Evolutionary conservation across 1,140 invertebrate species (phyloP).

Genomic region (Cyclina sinensis): DNA sequence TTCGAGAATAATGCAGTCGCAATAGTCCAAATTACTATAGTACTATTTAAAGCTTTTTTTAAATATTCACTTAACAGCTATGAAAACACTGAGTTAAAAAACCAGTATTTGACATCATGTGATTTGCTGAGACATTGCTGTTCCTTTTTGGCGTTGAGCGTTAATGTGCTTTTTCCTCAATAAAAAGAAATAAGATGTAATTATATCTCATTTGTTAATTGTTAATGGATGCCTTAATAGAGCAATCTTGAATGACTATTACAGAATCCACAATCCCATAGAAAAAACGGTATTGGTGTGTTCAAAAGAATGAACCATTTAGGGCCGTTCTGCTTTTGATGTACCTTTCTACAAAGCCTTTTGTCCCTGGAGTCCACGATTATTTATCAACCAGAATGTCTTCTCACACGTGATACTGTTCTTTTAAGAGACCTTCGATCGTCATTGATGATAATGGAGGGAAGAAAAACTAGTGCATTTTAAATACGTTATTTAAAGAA

Average conservation of each 20-base stretch:
- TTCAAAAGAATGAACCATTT: not conserved
- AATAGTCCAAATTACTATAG: too few species aligned
- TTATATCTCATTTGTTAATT: conserved; percentile 1
- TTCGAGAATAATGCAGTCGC: too few species aligned
- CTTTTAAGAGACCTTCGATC: not conserved
- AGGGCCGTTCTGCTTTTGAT: not conserved
- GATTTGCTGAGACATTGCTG: too few species aligned
- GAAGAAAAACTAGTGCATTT: not conserved
- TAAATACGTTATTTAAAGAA: not conserved
- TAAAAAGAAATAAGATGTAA: not conserved
- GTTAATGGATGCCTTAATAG: not conserved
- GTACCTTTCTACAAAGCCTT: not conserved
- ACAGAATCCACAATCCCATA: not conserved
- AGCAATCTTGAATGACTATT: not conserved
- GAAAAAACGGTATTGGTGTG: not conserved
- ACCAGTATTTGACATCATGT: too few species aligned
- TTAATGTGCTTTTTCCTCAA: too few species aligned
- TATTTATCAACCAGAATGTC: not conserved
- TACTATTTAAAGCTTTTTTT: too few species aligned
- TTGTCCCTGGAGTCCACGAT: too few species aligned
- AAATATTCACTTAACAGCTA: too few species aligned
- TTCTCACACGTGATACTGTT: not conserved
- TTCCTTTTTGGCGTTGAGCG: too few species aligned
- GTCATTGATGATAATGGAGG: not conserved
- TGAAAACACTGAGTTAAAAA: too few species aligned